These are phyloP conservation scores for Enteromius viviparus DNA, from an alignment of 2,797 vertebrate genomes.

Conservation along the genomic window DNA sequence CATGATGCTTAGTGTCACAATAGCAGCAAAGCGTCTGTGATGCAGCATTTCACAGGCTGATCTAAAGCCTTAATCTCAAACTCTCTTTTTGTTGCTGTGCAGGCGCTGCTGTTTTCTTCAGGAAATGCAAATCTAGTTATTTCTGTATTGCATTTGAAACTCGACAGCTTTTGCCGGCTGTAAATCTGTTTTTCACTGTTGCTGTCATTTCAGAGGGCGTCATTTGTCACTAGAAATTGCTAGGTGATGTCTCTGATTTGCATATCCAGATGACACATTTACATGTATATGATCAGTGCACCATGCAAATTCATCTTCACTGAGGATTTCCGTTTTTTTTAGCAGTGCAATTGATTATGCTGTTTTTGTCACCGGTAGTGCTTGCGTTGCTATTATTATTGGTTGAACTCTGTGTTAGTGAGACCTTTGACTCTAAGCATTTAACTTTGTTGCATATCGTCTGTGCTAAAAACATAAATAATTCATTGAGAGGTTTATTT, in stretches of 20 bases:
- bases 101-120: neutral
- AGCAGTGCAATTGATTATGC: neutral
- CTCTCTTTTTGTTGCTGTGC: neutral
- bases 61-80: neutral
- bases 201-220: neutral
- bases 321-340: neutral
- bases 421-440: neutral
- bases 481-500: neutral
- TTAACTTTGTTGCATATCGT: neutral
- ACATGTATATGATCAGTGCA: conserved; percentile 2
- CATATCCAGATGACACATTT: conserved; percentile 41
- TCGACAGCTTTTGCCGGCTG: neutral
- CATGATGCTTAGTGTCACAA: neutral
- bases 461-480: conserved; percentile 3
- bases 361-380: neutral
- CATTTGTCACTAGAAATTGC: conserved; percentile 37
- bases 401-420: neutral
- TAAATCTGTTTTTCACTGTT: conserved; percentile 29
- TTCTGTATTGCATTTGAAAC: conserved; percentile 17
- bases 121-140: conserved; percentile 15
- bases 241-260: conserved; percentile 31
- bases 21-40: neutral
- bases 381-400: neutral
- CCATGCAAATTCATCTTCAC: neutral
- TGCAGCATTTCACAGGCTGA: neutral